These are phyloP conservation scores for Lypha dubia DNA, from an alignment of 2,888 invertebrate genomes.

Conservation along the genomic window DNA sequence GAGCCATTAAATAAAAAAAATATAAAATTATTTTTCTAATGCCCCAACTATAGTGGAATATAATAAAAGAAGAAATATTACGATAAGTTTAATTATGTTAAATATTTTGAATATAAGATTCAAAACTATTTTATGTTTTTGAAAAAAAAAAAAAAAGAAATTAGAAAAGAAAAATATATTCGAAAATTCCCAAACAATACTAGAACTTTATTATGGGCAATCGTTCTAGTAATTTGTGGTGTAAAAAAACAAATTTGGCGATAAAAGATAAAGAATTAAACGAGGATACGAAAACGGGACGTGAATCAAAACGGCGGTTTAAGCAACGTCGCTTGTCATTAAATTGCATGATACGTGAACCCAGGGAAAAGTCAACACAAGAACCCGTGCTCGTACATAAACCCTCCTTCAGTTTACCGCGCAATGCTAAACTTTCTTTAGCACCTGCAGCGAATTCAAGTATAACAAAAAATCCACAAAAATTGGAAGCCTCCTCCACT, in stretches of 20 bases:
- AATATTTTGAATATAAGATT: neutral
- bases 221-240: conserved; percentile 82
- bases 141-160: conserved; percentile 10
- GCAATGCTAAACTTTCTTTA: conserved; percentile 47
- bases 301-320: conserved; percentile 58
- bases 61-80: neutral
- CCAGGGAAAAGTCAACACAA: neutral
- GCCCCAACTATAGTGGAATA: conserved; percentile 10
- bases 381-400: conserved; percentile 57
- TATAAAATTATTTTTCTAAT: neutral
- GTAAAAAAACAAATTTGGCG: conserved; percentile 78
- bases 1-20: neutral
- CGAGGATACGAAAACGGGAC: conserved; percentile 58
- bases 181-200: neutral
- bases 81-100: conserved; percentile 17
- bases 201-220: conserved; percentile 81
- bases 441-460: conserved; percentile 27
- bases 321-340: conserved; percentile 77
- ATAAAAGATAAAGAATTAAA: conserved; percentile 57
- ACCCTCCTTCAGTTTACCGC: conserved; percentile 34
- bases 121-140: neutral
- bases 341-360: conserved; percentile 75
- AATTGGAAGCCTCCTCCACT: neutral
- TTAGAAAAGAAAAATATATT: conserved; percentile 12
- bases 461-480: neutral